Evolutionary conservation across 2,113 vertebrate genomes (phyloP).

Genomic region (Anthoscopus minutus): DNA sequence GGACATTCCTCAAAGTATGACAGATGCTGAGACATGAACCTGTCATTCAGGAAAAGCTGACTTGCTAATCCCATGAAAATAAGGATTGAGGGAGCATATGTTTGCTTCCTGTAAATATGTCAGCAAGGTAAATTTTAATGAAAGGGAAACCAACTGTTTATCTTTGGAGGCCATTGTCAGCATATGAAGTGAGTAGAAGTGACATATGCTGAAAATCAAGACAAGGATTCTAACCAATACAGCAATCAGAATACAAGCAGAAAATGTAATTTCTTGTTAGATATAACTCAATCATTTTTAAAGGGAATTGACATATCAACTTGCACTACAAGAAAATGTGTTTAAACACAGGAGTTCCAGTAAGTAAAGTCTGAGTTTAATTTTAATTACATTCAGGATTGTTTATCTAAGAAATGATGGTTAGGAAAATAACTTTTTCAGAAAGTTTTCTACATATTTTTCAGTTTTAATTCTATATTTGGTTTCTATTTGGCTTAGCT

Average conservation of each 20-base stretch:
- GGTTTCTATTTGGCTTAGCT: neutral
- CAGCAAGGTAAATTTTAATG: neutral
- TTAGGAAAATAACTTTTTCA: neutral
- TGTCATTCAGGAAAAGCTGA: neutral
- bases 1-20: neutral
- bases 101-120: neutral
- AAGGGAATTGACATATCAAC: neutral
- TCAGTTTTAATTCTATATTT: neutral
- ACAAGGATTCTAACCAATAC: neutral
- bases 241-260: neutral
- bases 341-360: neutral
- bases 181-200: neutral
- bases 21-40: neutral
- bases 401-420: neutral
- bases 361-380: neutral
- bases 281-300: neutral
- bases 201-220: neutral
- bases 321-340: neutral
- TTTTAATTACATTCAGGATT: neutral
- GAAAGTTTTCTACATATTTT: neutral
- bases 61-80: neutral
- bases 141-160: neutral
- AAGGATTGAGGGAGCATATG: neutral
- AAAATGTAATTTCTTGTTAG: neutral
- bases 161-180: neutral